phyloP scores from a whole-genome alignment of 2,797 vertebrate species.

The Odontamblyopus rebecca region DNA sequence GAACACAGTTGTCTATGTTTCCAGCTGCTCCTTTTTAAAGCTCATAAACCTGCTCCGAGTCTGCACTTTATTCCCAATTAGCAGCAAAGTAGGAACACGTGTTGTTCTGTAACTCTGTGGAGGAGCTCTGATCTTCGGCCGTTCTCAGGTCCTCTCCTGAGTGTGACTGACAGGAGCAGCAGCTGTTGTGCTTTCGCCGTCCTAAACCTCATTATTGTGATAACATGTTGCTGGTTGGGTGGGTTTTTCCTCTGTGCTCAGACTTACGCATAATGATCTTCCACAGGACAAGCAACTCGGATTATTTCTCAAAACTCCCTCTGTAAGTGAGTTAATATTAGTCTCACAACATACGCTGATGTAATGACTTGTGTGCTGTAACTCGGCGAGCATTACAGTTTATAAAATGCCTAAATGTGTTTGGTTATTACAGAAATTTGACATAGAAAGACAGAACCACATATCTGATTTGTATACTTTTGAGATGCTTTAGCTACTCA shows the following conservation, averaged over 20 bases:
- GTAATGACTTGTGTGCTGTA: not conserved
- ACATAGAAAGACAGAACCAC: no score
- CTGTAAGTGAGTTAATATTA: not conserved
- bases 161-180: slow-evolving; percentile 4
- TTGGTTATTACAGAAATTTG: not conserved
- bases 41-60: slow-evolving; percentile 7
- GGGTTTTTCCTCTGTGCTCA: not conserved
- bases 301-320: slow-evolving; percentile 1
- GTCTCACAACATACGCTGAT: not conserved
- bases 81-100: slow-evolving; percentile 4
- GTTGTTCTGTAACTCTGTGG: slow-evolving; percentile 2
- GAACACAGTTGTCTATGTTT: not conserved
- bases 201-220: slow-evolving; percentile 9
- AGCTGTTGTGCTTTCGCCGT: not conserved
- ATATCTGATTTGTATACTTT: no score
- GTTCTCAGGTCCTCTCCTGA: not conserved
- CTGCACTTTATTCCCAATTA: slow-evolving; percentile 9
- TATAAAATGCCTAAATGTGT: not conserved
- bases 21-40: slow-evolving; percentile 1
- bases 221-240: slow-evolving; percentile 2
- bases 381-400: not conserved
- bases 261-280: slow-evolving; percentile 3
- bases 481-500: no score
- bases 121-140: not conserved
- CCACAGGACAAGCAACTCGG: not conserved